These are phyloP conservation scores for Sylvilagus bachmani DNA, from an alignment of 2,113 vertebrate species.

Conservation along the genomic window DNA sequence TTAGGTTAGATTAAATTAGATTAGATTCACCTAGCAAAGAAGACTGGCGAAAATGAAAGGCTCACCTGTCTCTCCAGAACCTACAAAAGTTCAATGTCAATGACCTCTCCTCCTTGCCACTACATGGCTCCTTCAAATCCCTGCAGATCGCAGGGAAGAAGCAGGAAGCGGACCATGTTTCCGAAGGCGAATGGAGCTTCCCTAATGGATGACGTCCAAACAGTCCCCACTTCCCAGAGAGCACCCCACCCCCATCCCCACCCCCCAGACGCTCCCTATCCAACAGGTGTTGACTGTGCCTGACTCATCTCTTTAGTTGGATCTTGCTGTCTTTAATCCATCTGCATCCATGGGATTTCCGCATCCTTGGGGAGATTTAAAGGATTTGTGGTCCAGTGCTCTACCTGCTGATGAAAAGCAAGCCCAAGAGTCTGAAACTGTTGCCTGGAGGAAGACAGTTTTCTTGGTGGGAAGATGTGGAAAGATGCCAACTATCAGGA, in stretches of 20 bases:
- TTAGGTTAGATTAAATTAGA: background rate
- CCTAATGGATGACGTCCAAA: background rate
- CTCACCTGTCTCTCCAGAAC: background rate
- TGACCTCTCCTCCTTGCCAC: too few species aligned
- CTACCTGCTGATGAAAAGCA: background rate
- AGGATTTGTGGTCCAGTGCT: background rate
- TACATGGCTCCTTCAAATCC: background rate
- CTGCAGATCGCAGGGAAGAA: background rate
- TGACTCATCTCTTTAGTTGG: background rate
- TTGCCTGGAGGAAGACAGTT: conserved; percentile 29
- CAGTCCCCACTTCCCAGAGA: background rate
- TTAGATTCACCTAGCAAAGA: background rate
- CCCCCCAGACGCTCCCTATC: background rate
- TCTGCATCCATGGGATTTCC: background rate
- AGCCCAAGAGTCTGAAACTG: background rate
- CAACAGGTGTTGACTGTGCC: accelerated
- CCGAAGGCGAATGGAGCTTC: background rate
- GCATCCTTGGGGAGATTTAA: background rate
- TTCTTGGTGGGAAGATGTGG: background rate
- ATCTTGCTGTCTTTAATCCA: background rate
- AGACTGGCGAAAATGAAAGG: background rate
- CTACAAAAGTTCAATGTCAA: background rate
- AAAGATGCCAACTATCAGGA: background rate
- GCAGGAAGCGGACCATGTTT: background rate
- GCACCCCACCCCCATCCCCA: accelerated